Conservation (phyloP, 1,140 invertebrate genomes). For the Zaprionus ornatus region DNA sequence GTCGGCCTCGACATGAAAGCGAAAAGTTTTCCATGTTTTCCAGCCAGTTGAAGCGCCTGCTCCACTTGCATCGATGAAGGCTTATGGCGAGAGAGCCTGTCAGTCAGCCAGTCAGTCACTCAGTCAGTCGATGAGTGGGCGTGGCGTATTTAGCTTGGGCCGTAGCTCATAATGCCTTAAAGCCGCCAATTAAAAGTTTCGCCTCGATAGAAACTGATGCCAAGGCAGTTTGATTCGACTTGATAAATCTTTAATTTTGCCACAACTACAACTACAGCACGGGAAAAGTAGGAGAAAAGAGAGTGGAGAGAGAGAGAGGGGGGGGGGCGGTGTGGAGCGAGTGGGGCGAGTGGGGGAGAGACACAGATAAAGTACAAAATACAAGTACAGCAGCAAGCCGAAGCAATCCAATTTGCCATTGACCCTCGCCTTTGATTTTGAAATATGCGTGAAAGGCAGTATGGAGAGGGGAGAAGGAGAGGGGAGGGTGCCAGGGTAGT, state of each 20-base stretch:
- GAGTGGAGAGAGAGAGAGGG: too few relatives aligned
- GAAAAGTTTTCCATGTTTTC: slow-evolving; percentile 59
- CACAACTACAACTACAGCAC: slow-evolving; percentile 6
- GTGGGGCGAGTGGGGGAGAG: neutral
- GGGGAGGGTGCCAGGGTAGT: neutral
- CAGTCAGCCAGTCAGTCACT: neutral
- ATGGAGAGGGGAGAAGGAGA: neutral
- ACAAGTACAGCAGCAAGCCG: slow-evolving; percentile 2
- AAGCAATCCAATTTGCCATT: slow-evolving; percentile 67
- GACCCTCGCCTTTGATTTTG: slow-evolving; percentile 64
- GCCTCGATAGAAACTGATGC: slow-evolving; percentile 11
- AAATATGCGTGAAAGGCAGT: slow-evolving; percentile 24
- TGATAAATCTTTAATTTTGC: slow-evolving; percentile 71
- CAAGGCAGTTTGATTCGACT: slow-evolving; percentile 20
- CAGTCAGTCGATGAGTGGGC: neutral
- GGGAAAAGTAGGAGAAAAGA: neutral
- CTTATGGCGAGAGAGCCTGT: slow-evolving; percentile 42
- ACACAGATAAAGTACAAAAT: neutral
- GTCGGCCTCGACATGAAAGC: slow-evolving; percentile 59
- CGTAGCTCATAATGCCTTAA: slow-evolving; percentile 67
- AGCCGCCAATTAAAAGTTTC: slow-evolving; percentile 79
- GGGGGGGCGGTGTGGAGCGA: neutral
- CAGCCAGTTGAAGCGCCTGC: slow-evolving; percentile 43
- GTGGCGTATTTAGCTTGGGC: slow-evolving; percentile 16
- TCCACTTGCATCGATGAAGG: slow-evolving; percentile 71